Evolutionary conservation across 2,888 invertebrate species (phyloP), one percentile per base, ranked within the genome.

Genomic region (Tinea trinotella): DNA sequence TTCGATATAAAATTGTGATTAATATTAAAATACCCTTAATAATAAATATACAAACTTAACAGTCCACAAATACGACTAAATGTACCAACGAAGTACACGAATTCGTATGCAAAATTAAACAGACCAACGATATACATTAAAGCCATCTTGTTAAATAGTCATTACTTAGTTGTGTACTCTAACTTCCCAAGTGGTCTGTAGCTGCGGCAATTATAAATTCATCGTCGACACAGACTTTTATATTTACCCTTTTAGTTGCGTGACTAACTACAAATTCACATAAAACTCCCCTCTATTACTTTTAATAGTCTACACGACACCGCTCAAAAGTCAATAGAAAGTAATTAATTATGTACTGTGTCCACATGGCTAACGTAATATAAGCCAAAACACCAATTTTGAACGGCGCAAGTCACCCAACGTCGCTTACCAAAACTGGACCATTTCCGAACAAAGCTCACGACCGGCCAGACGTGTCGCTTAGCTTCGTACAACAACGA

Each of bases 291-390:
- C 17, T 2, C 46, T 17, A 19, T 12, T 19, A 18, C 46, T n/a
- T 46, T 46, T 19, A 46, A 19, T 13, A 46, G n/a, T 19, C 46
- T 19, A 46, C 46, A 50, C 50, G 13, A 24, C 50, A 18, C 7
- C 50, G 24, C 5, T 35, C 48, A 56, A 62, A 70, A 65, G 71
- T 70, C 71, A 70, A 73, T 72, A 74, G 62, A 66, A 64, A 56
- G 54, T 54, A 59, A 65, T 73, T 62, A 64, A 69, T 68, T 63
- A 68, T 62, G 70, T 62, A 20, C 55, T 40, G n/a, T 4, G 57
- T 61, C 60, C 63, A 66, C 66, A 64, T 66, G 66, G 62, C 57
- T 64, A 64, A 61, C 60, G 65, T 65, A 66, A 62, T 19, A 18
- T 17, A 46, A 10, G 3, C 10, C 46, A 46, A 46, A 46, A 46